Conservation (phyloP, 2,113 vertebrate genomes). For the Furnarius figulus region DNA sequence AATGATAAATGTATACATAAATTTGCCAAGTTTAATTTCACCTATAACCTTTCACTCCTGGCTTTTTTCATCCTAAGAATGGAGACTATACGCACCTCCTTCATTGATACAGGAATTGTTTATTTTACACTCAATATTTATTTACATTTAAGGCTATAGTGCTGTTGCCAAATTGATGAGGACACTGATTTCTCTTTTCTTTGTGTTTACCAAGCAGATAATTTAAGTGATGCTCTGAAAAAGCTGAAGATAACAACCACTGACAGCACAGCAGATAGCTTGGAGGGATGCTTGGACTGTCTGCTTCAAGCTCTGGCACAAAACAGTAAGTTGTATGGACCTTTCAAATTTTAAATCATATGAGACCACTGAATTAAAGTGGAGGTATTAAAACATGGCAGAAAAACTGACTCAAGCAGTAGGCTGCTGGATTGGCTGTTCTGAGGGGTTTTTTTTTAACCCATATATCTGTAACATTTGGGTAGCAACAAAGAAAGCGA, state of each 20-base stretch:
- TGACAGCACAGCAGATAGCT: conserved; percentile 83
- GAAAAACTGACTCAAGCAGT: neutral
- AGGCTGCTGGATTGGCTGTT: neutral
- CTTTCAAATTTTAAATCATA: neutral
- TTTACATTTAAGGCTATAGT: neutral
- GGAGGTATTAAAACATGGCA: neutral
- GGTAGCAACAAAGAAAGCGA: accelerated
- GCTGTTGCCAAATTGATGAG: neutral
- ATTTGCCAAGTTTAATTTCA: neutral
- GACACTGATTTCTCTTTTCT: conserved; percentile 34
- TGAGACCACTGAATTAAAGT: neutral
- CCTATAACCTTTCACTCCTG: neutral
- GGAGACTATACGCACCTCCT: neutral
- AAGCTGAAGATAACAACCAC: conserved; percentile 90
- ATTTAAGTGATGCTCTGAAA: conserved; percentile 91
- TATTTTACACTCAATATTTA: neutral
- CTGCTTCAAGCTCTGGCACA: conserved; percentile 91
- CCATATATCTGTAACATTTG: neutral
- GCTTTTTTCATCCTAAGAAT: neutral
- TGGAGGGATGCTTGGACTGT: conserved; percentile 93
- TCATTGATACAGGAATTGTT: neutral
- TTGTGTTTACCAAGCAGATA: conserved; percentile 79
- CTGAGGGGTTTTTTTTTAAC: neutral
- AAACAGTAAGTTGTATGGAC: conserved; percentile 86
- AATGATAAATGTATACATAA: neutral